Percentiles rank a stretch among this genome's conserved stretches.
Evolutionary conservation across 2,797 vertebrate genomes (phyloP).

Genomic region (Coracias cyanogaster): DNA sequence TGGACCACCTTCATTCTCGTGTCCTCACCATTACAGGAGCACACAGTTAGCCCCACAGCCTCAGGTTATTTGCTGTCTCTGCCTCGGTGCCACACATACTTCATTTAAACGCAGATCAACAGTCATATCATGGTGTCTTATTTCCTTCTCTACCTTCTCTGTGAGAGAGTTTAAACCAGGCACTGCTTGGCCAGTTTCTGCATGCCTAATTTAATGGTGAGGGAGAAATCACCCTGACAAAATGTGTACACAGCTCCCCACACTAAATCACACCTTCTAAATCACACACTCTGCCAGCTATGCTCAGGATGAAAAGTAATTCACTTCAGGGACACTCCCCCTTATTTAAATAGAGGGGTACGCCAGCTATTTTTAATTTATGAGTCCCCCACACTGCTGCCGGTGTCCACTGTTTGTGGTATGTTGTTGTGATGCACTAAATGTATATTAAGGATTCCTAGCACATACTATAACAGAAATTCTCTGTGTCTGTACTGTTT

Average conservation of each 20-base stretch:
- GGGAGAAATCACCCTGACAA: constrained; percentile 20
- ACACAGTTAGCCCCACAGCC: background rate
- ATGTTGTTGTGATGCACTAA: background rate
- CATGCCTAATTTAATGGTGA: background rate
- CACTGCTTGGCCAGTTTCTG: background rate
- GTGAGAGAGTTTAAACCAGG: background rate
- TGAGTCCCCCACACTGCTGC: background rate
- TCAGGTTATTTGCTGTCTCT: background rate
- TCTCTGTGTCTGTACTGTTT: background rate
- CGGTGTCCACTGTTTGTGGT: background rate
- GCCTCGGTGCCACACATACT: background rate
- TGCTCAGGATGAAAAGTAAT: background rate
- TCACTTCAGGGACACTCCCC: background rate
- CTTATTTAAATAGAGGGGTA: constrained; percentile 18
- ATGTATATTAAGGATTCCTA: background rate
- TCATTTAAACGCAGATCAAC: background rate
- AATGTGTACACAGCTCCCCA: background rate
- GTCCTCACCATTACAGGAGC: background rate
- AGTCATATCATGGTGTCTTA: rapidly evolving
- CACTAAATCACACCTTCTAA: background rate
- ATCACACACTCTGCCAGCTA: background rate
- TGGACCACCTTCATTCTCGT: background rate
- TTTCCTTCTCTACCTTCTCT: background rate
- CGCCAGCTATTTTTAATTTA: constrained; percentile 17
- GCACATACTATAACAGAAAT: background rate